Base-by-base conservation (phyloP, 2,113 vertebrate genomes). In the Hemichromis elongatus region DNA sequence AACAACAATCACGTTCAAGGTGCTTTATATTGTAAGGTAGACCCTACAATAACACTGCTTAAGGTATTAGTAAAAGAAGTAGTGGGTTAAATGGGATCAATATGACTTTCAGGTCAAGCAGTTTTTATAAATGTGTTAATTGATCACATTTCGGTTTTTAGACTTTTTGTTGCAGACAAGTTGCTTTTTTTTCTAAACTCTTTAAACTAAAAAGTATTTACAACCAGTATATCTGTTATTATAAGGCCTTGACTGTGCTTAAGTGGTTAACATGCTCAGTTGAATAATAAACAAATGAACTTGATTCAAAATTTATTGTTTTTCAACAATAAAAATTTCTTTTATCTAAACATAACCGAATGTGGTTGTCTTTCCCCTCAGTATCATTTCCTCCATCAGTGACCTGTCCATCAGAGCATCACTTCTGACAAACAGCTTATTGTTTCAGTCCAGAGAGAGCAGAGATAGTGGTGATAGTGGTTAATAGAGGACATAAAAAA, bases 401-500 rank as follows among this genome's bases (percentile, higher is more conserved):
- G 89, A 84, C 45, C 1, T 0, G 75, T 88, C 18, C 88, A 88
- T 88, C 90, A 79, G 84, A 91, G 86, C 86, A 75, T 75, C 83
- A 79, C 86, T 78, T 59, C 35, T 83, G 79, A 84, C 89, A 85
- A 90, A 91, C 88, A 87, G 89, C 88, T 85, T 81, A 81, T 70
- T 86, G 86, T 90, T 90, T 87, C 40, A 82, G 81, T 73, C 84
- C 86, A 68, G 24, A 75, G 85, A 84, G 45, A 24, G 28, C 28
- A 54, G 19, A 30, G 14, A 80, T 61, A 80, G 87, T 14, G 80
- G 82, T 77, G 84, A 94, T 90, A 92, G 94, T 94, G 95, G 95
- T 84, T 95, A 95, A 96, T 95, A 93, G 96, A 95, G 89, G 96
- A 95, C 95, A 94, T 95, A 95, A 96, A 92, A 61, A 63, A 96